Evolutionary conservation across 2,113 vertebrate genomes (phyloP), one percentile per base, ranked within the genome.

Genomic region (Isichthys henryi): DNA sequence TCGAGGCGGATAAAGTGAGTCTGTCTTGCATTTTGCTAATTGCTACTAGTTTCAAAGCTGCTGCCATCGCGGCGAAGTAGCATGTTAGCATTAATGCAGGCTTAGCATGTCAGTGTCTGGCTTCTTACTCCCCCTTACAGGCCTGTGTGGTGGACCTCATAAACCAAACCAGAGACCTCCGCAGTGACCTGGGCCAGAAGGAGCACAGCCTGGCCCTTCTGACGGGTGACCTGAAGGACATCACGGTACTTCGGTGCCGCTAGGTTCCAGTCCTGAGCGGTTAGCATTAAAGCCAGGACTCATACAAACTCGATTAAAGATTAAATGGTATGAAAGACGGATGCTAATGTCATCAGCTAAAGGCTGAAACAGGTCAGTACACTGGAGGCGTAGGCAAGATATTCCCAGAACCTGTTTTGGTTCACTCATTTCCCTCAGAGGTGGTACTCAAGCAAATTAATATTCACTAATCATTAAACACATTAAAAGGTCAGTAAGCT

Each of bases 151-250:
- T 97, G 89, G 97, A 97, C 89, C 95, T 99, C 90, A 97, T 98
- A 92, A 97, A 93, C 91, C 97, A 99, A 95, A 98, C 97, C 93
- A 96, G 97, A 93, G 96, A 97, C 74, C 94, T 98, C 80, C 97
- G 97, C 88, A 93, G 93, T 83, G 96, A 96, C 15, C 89, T 95
- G 88, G 95, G 92, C 93, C 95, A 97, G 92, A 98, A 96, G 93
- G 95, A 95, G 0, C 96, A 97, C 92, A 95, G 91, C 74, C 94
- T 97, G 88, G 93, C 95, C 88, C 95, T 96, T 46, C 92, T 98
- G 89, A 95, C 92, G 49, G 96, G 93, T 91, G 98, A 99, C 92
- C 93, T 98, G 3, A 92, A 95, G 80, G 98, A 98, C 92, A 93
- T 99, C 88, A 97, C 94, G 10, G 98, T 99, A 92, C 39, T 21